Evolutionary conservation across 2,888 invertebrate species (phyloP).

Genomic region (Isoperla grammatica): DNA sequence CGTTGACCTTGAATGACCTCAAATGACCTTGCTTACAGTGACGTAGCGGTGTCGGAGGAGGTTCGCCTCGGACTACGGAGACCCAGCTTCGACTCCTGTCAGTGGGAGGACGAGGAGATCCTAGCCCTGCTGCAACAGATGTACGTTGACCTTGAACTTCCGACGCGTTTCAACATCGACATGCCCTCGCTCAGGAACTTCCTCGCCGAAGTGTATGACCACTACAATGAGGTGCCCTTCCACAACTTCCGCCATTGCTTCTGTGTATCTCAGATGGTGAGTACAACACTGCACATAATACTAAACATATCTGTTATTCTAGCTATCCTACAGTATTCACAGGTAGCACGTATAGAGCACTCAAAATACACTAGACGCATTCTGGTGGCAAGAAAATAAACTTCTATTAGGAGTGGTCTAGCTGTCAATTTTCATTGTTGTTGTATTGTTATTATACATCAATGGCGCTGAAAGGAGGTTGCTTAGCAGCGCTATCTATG

Average conservation of each 20-base stretch:
- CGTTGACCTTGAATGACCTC: conserved; percentile 28
- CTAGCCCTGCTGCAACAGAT: conserved; percentile 71
- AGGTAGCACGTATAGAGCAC: no score
- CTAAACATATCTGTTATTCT: no score
- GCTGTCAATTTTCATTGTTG: no score
- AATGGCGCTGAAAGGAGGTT: no score
- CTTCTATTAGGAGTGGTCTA: no score
- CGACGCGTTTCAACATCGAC: conserved; percentile 68
- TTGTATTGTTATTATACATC: no score
- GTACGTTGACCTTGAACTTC: conserved; percentile 72
- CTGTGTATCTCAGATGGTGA: conserved; percentile 83
- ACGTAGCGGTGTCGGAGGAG: conserved; percentile 56
- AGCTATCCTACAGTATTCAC: no score
- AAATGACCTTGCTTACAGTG: conserved; percentile 44
- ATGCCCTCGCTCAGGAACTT: conserved; percentile 62
- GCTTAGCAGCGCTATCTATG: no score
- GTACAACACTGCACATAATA: no score
- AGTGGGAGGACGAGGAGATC: conserved; percentile 77
- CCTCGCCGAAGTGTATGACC: conserved; percentile 69
- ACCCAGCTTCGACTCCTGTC: conserved; percentile 73
- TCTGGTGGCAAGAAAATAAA: no score
- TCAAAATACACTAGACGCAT: no score
- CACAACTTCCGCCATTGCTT: conserved; percentile 84
- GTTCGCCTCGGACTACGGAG: conserved; percentile 59
- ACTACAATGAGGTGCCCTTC: conserved; percentile 82